Evolutionary conservation across 1,140 invertebrate species (phyloP).

Genomic region (Parapsyche elsis): DNA sequence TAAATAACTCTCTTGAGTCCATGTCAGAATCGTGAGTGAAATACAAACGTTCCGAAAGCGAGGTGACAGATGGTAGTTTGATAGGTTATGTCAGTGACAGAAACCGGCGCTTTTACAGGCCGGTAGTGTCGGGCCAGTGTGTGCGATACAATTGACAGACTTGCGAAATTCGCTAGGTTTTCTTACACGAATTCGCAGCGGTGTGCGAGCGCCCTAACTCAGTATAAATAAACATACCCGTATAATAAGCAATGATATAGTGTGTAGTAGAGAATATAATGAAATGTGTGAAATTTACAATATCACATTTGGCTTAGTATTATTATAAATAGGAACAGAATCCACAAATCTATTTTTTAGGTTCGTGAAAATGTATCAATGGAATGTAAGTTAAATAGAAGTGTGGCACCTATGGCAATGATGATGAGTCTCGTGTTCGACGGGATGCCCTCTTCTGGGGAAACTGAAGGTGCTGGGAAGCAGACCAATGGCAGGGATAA

Average conservation of each 20-base stretch:
- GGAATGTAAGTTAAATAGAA: background rate
- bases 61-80: too few relatives aligned
- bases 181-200: too few relatives aligned
- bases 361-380: too few relatives aligned
- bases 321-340: background rate
- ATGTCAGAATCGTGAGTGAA: too few relatives aligned
- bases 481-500: constrained; percentile 65
- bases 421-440: constrained; percentile 20
- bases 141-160: too few relatives aligned
- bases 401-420: constrained; percentile 39
- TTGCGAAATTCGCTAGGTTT: too few relatives aligned
- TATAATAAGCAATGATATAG: background rate
- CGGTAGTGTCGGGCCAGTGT: too few relatives aligned
- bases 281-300: constrained; percentile 7
- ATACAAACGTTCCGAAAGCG: too few relatives aligned
- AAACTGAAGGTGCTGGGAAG: constrained; percentile 60
- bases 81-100: too few relatives aligned
- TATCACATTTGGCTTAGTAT: background rate
- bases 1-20: too few relatives aligned
- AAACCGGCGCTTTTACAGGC: too few relatives aligned
- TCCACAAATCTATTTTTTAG: background rate
- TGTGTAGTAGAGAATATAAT: background rate
- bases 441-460: background rate
- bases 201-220: too few relatives aligned
- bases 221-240: background rate